Evolutionary conservation across 2,113 vertebrate genomes (phyloP), one percentile per base, ranked within the genome.

Genomic region (Fulica atra): DNA sequence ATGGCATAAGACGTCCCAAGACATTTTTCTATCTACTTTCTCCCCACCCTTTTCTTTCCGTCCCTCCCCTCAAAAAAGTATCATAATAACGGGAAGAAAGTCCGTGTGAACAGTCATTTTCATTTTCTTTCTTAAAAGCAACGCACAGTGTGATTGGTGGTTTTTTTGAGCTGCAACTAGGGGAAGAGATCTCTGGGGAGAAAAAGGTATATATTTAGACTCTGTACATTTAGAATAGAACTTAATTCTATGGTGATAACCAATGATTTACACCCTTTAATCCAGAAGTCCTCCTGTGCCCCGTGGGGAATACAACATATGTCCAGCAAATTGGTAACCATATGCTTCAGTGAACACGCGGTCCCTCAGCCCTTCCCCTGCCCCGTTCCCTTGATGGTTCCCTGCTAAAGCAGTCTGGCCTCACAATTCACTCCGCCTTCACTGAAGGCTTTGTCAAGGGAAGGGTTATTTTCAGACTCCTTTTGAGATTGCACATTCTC

Each of bases 291-390:
- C 81, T 96, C 63, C 91, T 25, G 16, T 92, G 86, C 95, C 95
- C 95, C 95, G 86, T 72, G 59, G 88, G 84, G 54, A 95, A 70
- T 85, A 69, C 40, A 92, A 72, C 96, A 96, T 94, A 94, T 94
- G 96, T 94, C 96, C 95, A 92, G 96, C 92, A 95, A 96, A 96
- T 94, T 96, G 86, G 91, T 95, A 96, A 93, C 88, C 92, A 92
- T 96, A 96, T 96, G 96, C 83, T 91, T 86, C 14, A 4, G 65
- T 31, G 73, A 91, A 16, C 44, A 48, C 4, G 5, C 33, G 16
- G 63, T 92, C 86, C 69, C 91, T 89, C 81, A 86, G 86, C 66
- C 70, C 70, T 94, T 95, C 86, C 51, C 40, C 64, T 92, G 69
- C 65, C 66, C 86, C 44, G 1, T 85, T 91, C 72, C 86, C 79